Conservation (phyloP, 2,888 invertebrate species). For the Calameuta pallipes region DNA sequence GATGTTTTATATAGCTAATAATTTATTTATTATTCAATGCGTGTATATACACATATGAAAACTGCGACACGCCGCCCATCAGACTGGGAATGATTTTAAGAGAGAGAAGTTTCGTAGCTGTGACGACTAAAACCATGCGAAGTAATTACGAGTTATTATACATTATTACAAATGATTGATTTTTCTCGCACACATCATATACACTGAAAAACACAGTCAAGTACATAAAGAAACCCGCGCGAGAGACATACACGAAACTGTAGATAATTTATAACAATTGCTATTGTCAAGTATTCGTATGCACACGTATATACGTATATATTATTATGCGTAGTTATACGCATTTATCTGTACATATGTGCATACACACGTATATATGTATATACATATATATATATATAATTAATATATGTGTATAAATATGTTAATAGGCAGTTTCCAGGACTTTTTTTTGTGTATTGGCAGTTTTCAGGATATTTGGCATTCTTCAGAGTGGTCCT, state of each 20-base stretch:
- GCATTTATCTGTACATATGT: conserved; percentile 4
- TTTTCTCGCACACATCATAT: neutral
- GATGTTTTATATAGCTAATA: conserved; percentile 60
- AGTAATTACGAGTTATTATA: neutral
- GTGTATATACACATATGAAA: neutral
- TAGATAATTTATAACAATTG: conserved; percentile 64
- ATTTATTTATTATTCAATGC: conserved; percentile 59
- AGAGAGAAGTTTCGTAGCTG: neutral
- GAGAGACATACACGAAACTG: conserved; percentile 46
- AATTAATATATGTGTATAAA: conserved; percentile 1
- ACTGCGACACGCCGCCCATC: neutral
- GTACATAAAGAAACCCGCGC: neutral
- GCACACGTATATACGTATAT: conserved; percentile 35
- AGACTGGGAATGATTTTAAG: neutral
- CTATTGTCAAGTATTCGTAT: conserved; percentile 60
- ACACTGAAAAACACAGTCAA: neutral
- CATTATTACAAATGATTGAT: neutral
- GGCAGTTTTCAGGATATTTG: too few relatives aligned
- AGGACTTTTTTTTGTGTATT: too few relatives aligned
- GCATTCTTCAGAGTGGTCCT: too few relatives aligned
- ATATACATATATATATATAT: conserved; percentile 18
- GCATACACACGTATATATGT: conserved; percentile 15
- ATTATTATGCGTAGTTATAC: neutral
- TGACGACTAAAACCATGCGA: neutral
- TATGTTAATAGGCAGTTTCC: too few relatives aligned